A percentile compares a stretch with the other conserved stretches of the same genome.
phyloP scores from a whole-genome alignment of 2,113 vertebrate genomes.

The Neogobius melanostomus region DNA sequence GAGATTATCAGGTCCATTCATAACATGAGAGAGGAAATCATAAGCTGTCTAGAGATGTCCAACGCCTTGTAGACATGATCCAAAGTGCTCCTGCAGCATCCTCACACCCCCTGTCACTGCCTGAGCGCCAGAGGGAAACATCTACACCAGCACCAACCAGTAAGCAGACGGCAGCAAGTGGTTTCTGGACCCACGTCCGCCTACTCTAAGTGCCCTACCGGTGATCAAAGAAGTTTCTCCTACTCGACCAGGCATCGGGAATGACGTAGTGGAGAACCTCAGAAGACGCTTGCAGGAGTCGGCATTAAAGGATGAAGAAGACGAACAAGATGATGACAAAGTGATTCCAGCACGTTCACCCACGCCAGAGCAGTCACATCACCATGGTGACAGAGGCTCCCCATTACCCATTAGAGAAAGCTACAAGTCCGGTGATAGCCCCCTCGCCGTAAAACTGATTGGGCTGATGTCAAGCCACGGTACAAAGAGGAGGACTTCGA shows the following conservation, averaged over 20 bases:
- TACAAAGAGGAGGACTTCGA: background rate
- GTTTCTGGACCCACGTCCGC: background rate
- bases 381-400: background rate
- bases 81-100: background rate
- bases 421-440: background rate
- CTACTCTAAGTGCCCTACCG: background rate
- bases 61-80: background rate
- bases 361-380: background rate
- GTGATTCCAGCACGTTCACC: accelerated
- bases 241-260: background rate
- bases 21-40: background rate
- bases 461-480: no score
- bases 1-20: background rate
- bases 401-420: background rate
- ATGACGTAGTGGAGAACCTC: background rate
- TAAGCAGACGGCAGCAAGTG: background rate
- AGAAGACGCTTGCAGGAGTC: background rate
- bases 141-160: background rate
- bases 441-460: no score
- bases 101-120: background rate
- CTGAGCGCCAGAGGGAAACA: background rate
- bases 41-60: background rate
- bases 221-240: background rate
- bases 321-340: background rate
- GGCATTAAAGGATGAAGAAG: background rate